Evolutionary conservation across 2,888 invertebrate genomes (phyloP), one percentile per base, ranked within the genome.

Genomic region (Pristionchus mayeri): DNA sequence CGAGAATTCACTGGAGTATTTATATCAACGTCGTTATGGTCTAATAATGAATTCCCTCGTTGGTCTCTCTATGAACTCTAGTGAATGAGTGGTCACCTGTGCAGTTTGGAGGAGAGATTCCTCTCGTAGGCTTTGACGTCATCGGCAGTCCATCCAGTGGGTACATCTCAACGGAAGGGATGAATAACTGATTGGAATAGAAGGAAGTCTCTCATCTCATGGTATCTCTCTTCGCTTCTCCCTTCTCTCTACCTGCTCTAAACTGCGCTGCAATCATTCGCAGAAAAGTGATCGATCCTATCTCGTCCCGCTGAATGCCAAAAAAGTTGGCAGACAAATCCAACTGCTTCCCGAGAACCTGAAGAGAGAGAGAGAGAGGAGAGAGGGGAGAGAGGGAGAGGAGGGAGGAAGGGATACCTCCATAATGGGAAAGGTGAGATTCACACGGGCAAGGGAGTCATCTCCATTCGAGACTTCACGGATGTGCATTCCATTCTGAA

Each of bases 311-410:
- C 80, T 87, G 78, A 24, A 90, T 90, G 18, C 91, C 91, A 76
- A 91, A 91, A 78, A 91, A 91, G 85, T 90, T 88, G 13, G 91
- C 90, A 80, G 90, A 90, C 85, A 91, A 84, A 84, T 91, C 91
- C 13, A 91, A 80, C 37, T 90, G 89, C 75, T 89, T 88, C 24
- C 91, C 91, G 37, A 91, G 87, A 67, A 83, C 71, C 71, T 71
- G 71, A 80, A 48, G 24, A 24, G 52, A 27, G 34, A 54, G 34
- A 4, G 24, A 57, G 24, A 54, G 54, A n/a, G 18, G 24, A 34
- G 80, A 54, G 34, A 16, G 27, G 2, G 13, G 24, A 34, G 34
- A 54, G 54, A 18, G 30, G 21, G 80, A 27, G 24, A 54, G 80
- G 21, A 37, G 37, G 6, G 13, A 21, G 37, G 16, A 9, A n/a